Evolutionary conservation across 2,888 invertebrate species (phyloP), one percentile per base, ranked within the genome.

Genomic region (Phymatocera aterrima): DNA sequence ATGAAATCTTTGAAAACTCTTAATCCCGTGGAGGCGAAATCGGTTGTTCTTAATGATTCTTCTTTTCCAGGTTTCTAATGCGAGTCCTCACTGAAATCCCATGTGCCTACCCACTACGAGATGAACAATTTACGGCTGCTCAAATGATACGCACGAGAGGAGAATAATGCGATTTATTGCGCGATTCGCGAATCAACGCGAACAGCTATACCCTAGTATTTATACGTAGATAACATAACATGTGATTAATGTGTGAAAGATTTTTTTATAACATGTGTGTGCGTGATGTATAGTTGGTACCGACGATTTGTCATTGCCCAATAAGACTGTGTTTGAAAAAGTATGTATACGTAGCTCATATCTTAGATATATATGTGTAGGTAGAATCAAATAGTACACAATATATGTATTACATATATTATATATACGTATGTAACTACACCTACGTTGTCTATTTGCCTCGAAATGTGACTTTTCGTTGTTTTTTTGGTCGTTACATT

Each of bases 11-110:
- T n/a, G 10, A 28, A 1, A 75, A 37, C 18, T 51, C 18, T 28
- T 31, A 18, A n/a, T n/a, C n/a, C n/a, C n/a, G n/a, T n/a, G n/a
- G n/a, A 15, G 31, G 6, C n/a, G 6, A 3, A 60, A 31, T 15
- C 3, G 18, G n/a, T 8, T 24, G 6, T 78, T 40, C 78, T 81
- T n/a, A n/a, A n/a, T n/a, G n/a, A n/a, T 77, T 77, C 43, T 77
- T 34, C 18, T 65, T 80, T 80, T 79, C 43, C 81, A 86, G 86
- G 86, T 86, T 78, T 85, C 86, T 31, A 84, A 83, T 78, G 82
- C 85, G 57, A 83, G 82, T 77, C 10, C 61, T 15, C 84, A 84
- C 79, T 86, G 84, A 86, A 78, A 81, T 40, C 28, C 57, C n/a
- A n/a, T n/a, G n/a, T n/a, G n/a, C n/a, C n/a, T n/a, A n/a, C n/a